Conservation (phyloP, 2,888 invertebrate species). For the Caenorhabditis wallacei region DNA sequence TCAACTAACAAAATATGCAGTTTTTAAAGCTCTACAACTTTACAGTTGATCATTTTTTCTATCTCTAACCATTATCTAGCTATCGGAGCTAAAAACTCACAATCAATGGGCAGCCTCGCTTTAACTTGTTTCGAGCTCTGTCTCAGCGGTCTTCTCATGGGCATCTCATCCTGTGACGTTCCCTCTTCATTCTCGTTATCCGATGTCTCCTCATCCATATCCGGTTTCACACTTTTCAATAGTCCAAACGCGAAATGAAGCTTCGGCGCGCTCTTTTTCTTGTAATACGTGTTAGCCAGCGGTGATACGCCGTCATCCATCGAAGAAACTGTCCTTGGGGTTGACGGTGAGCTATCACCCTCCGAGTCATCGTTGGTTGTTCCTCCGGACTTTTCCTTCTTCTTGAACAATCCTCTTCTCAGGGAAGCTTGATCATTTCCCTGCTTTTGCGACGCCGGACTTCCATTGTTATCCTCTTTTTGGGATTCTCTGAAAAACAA, state of each 20-base stretch:
- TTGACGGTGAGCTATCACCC: slow-evolving; percentile 81
- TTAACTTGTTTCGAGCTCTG: slow-evolving; percentile 54
- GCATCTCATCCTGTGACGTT: slow-evolving; percentile 41
- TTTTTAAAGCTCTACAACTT: no score
- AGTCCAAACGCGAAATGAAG: slow-evolving; percentile 83
- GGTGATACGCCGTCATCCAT: slow-evolving; percentile 73
- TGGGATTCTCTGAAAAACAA: slow-evolving; percentile 58
- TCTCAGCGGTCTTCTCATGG: slow-evolving; percentile 32
- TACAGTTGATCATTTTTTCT: no score
- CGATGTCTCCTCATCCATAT: slow-evolving; percentile 84
- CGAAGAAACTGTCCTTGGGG: slow-evolving; percentile 79
- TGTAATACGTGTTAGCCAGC: slow-evolving; percentile 64
- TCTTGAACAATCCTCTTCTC: slow-evolving; percentile 81
- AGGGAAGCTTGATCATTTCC: slow-evolving; percentile 72
- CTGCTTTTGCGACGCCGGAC: slow-evolving; percentile 60
- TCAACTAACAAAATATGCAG: no score
- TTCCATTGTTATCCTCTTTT: slow-evolving; percentile 61
- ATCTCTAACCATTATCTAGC: no score
- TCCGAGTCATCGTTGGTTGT: slow-evolving; percentile 76
- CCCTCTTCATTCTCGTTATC: slow-evolving; percentile 71
- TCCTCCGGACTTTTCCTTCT: slow-evolving; percentile 74
- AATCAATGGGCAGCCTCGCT: slow-evolving; percentile 58
- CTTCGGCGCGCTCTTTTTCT: slow-evolving; percentile 84
- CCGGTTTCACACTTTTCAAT: slow-evolving; percentile 78
- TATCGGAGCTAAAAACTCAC: no score